phyloP scores from a whole-genome alignment of 2,113 vertebrate genomes.

The Peucedramus taeniatus region DNA sequence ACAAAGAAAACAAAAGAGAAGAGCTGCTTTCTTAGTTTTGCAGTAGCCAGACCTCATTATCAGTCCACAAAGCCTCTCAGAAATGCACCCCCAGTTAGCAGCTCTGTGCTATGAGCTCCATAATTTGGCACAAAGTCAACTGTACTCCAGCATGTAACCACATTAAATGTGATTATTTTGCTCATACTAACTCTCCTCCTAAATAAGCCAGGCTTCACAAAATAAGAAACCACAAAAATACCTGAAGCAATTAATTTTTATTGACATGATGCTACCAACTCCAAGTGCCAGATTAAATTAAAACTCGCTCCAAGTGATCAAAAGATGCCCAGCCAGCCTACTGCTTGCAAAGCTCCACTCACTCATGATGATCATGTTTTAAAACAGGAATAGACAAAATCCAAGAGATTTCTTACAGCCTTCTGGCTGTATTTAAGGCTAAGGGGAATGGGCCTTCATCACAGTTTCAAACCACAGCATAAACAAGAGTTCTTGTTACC shows the following conservation, averaged over 20 bases:
- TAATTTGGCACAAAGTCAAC: background rate
- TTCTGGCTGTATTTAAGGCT: conserved; percentile 9
- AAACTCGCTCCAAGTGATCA: conserved; percentile 24
- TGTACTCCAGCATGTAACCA: background rate
- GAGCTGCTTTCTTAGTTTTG: background rate
- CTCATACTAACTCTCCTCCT: background rate
- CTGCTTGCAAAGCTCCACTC: background rate
- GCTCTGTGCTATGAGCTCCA: accelerated
- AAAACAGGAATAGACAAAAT: conserved; percentile 22
- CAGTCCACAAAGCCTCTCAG: background rate
- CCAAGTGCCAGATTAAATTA: conserved; percentile 38
- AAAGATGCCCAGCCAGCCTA: conserved; percentile 20
- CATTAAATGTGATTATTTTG: conserved; percentile 19
- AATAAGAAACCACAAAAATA: conserved; percentile 30
- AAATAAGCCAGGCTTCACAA: background rate
- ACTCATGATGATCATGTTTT: background rate
- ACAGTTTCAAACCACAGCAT: background rate
- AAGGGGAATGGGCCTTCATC: background rate
- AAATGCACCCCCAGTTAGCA: background rate
- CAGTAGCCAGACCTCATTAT: background rate
- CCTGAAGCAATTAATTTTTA: conserved; percentile 45
- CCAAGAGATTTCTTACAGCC: background rate
- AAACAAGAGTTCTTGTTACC: background rate
- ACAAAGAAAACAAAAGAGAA: background rate
- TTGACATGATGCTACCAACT: background rate